Evolutionary conservation across 2,888 invertebrate species (phyloP).

Genomic region (Iphiclides podalirius): DNA sequence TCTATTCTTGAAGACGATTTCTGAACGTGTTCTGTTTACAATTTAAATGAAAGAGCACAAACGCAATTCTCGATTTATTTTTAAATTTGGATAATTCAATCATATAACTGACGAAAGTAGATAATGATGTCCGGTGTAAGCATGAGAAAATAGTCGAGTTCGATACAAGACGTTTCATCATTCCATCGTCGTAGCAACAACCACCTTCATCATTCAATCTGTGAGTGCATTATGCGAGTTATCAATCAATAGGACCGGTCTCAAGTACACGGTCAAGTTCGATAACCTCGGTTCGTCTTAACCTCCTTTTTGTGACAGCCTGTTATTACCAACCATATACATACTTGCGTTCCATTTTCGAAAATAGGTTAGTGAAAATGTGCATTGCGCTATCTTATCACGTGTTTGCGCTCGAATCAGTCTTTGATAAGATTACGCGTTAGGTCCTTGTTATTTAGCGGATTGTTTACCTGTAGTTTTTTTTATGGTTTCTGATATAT

Average conservation of each 20-base stretch:
- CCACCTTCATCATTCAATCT: conserved; percentile 34
- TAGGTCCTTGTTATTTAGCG: background rate
- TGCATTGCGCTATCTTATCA: conserved; percentile 17
- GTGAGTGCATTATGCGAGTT: conserved; percentile 49
- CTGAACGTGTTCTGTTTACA: too few species aligned
- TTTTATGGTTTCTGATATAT: too few species aligned
- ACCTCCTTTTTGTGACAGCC: conserved; percentile 23
- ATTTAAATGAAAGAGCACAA: too few species aligned
- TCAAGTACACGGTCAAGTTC: conserved; percentile 58
- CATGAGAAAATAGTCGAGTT: conserved; percentile 13
- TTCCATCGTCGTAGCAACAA: conserved; percentile 18
- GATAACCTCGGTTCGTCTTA: conserved; percentile 46
- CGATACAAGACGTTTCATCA: conserved; percentile 16
- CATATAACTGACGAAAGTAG: background rate
- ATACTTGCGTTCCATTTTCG: conserved; percentile 22
- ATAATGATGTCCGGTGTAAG: background rate
- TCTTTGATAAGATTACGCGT: conserved; percentile 15
- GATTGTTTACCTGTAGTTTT: background rate
- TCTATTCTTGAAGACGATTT: too few species aligned
- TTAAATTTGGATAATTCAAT: too few species aligned
- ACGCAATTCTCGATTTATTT: too few species aligned
- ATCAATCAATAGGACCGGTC: conserved; percentile 60
- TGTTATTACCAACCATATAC: conserved; percentile 19
- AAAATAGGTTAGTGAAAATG: conserved; percentile 20
- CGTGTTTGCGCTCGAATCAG: background rate